These are phyloP conservation scores for Limanda limanda DNA, from an alignment of 2,113 vertebrate species.

Conservation along the genomic window DNA sequence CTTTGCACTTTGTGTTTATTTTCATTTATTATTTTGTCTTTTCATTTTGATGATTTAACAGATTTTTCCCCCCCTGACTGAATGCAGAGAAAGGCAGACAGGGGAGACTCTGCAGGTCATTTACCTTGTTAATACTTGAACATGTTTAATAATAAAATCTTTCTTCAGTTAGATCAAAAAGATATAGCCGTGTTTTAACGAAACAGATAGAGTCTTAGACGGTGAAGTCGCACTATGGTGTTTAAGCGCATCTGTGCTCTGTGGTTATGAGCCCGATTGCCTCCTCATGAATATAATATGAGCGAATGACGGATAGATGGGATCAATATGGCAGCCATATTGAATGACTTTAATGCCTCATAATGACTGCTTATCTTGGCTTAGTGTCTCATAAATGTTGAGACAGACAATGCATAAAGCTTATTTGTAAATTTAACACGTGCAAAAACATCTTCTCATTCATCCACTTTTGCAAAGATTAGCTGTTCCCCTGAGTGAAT, in stretches of 20 bases:
- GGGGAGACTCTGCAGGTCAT: too few species aligned
- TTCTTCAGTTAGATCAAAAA: background rate
- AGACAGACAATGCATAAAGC: conserved; percentile 19
- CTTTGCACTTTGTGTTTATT: conserved; percentile 25
- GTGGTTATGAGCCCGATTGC: conserved; percentile 38
- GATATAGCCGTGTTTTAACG: background rate
- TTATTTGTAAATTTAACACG: conserved; percentile 12
- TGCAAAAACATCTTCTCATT: background rate
- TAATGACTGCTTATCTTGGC: conserved; percentile 45
- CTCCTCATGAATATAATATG: conserved; percentile 72
- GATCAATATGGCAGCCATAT: conserved; percentile 57
- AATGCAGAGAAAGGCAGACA: background rate
- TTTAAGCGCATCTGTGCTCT: conserved; percentile 36
- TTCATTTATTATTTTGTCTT: conserved; percentile 26
- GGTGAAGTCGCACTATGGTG: conserved; percentile 18
- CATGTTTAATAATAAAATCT: background rate
- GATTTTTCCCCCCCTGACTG: background rate
- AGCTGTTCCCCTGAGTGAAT: background rate
- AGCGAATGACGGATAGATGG: conserved; percentile 50
- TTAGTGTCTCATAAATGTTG: conserved; percentile 21
- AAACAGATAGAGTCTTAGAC: background rate
- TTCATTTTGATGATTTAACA: conserved; percentile 7
- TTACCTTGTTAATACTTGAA: background rate
- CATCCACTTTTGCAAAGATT: conserved; percentile 2
- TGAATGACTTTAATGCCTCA: conserved; percentile 64